Evolutionary conservation across 1,140 invertebrate species (phyloP), one percentile per base, ranked within the genome.

Genomic region (Drosophila funebris): DNA sequence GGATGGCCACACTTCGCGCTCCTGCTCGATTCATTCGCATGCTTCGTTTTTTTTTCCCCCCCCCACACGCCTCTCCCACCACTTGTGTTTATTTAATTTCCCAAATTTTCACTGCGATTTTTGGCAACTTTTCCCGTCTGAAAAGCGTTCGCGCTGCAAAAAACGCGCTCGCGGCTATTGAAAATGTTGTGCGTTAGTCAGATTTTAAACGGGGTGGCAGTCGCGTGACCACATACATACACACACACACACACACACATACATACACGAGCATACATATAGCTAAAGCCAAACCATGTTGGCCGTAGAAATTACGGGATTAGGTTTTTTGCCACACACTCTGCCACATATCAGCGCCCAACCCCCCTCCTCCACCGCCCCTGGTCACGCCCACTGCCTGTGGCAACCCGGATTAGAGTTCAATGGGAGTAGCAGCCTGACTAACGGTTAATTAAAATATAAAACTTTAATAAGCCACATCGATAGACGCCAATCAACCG

Each of bases 221-320:
- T 44, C 62, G 13, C 50, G 41, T 52, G 48, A 16, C 31, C 18
- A 31, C 31, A 46, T 39, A 64, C 52, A 54, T 13, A 61, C 31
- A 43, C 7, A 61, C 27, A 53, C 0, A 0, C 18, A 16, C 18
- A 29, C 11, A 16, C n/a, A n/a, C n/a, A n/a, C n/a, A n/a, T n/a
- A n/a, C n/a, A 61, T 36, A 43, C 7, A 61, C 27, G 53, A 7
- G 1, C 18, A 16, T 41, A 29, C 11, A 16, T 18, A 41, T 36
- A 39, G 22, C 7, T 0, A 48, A 56, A 64, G 50, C 50, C 36
- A 14, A 9, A 1, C 14, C 48, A 44, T 90, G 87, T 90, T 90
- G 76, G 76, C 74, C 56, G 73, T 90, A 78, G 72, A 90, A 90
- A 90, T 90, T 90, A 90, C 79, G 73, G 82, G 87, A 90, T 90